Conservation (phyloP, 2,113 vertebrate species). For the Antennarius striatus region DNA sequence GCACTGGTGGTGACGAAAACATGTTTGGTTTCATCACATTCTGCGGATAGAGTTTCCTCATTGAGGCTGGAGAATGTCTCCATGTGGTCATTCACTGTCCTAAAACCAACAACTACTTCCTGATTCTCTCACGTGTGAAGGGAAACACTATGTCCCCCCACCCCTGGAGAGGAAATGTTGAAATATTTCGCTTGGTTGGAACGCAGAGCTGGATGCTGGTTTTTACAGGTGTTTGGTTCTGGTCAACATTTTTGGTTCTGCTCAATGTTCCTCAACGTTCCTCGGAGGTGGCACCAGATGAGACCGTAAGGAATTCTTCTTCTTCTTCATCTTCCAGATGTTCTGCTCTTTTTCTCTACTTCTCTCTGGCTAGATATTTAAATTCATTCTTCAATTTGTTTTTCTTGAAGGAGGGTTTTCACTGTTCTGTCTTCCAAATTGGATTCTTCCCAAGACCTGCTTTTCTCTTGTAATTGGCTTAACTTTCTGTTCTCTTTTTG, state of each 20-base stretch:
- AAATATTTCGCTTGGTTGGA: conserved; percentile 5
- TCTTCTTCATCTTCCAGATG: too few relatives aligned
- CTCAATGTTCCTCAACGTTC: background rate
- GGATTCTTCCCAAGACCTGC: background rate
- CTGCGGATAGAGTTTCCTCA: conserved; percentile 31
- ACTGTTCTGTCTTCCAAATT: background rate
- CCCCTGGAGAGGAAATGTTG: background rate
- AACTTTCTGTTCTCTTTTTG: background rate
- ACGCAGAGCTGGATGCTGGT: background rate
- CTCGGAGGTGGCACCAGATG: background rate
- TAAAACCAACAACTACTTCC: conserved; percentile 68
- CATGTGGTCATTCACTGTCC: conserved; percentile 66
- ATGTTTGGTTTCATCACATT: conserved; percentile 49
- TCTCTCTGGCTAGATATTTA: too few relatives aligned
- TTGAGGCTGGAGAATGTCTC: conserved; percentile 52
- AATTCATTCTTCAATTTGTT: background rate
- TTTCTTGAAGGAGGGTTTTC: background rate
- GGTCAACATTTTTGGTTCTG: background rate
- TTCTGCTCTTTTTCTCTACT: too few relatives aligned
- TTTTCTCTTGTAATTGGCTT: background rate
- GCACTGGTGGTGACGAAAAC: background rate
- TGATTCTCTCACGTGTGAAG: conserved; percentile 15
- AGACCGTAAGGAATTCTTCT: background rate
- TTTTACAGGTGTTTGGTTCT: background rate
- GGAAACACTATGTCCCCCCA: conserved; percentile 5